Evolutionary conservation across 2,113 vertebrate species (phyloP).

Genomic region (Beaufortia kweichowensis): DNA sequence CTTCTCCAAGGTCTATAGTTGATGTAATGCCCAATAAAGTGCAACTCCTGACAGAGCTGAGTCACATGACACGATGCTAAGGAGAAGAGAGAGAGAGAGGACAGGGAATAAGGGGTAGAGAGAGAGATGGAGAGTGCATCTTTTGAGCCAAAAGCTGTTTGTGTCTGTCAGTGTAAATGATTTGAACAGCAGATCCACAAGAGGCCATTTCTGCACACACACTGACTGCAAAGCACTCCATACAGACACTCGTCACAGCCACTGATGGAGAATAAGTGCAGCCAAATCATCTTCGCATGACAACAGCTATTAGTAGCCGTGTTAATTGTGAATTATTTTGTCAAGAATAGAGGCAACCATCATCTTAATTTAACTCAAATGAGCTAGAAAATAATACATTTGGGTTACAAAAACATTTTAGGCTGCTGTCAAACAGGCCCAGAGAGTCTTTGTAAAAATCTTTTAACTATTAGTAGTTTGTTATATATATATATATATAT

Average conservation of each 20-base stretch:
- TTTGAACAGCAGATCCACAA: constrained; percentile 40
- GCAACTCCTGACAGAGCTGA: constrained; percentile 33
- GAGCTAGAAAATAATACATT: not conserved
- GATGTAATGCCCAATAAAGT: constrained; percentile 45
- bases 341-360: not conserved
- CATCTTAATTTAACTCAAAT: not conserved
- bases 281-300: constrained; percentile 1
- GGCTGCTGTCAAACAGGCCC: too few relatives aligned
- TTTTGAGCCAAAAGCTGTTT: constrained; percentile 33
- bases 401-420: too few relatives aligned
- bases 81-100: constrained; percentile 13
- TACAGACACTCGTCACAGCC: constrained; percentile 16
- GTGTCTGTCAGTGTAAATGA: constrained; percentile 41
- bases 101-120: not conserved
- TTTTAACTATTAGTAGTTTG: too few relatives aligned
- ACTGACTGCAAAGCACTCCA: constrained; percentile 33
- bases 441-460: too few relatives aligned
- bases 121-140: constrained; percentile 36
- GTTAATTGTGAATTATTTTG: constrained; percentile 8
- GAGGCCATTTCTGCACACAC: constrained; percentile 17
- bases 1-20: constrained; percentile 37
- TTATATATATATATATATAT: too few relatives aligned
- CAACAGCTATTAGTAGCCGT: not conserved
- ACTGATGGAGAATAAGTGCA: constrained; percentile 9
- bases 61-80: not conserved